Conservation (phyloP, 2,113 vertebrate genomes). For the Formicarius rufipectus region DNA sequence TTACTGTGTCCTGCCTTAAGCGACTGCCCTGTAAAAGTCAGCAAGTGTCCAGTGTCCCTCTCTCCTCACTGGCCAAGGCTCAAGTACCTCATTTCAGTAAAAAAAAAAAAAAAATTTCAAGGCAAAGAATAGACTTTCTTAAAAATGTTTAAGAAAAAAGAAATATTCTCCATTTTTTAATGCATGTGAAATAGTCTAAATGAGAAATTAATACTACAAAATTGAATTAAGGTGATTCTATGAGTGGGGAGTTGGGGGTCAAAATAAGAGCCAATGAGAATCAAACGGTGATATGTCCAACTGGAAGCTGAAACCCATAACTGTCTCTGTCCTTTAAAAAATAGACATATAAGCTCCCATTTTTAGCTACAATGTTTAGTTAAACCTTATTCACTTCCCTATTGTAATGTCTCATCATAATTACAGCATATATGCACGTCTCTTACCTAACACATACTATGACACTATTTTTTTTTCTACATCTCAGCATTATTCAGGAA, state of each 20-base stretch:
- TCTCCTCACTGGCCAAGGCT: neutral
- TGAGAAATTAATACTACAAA: neutral
- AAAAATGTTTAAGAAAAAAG: neutral
- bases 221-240: neutral
- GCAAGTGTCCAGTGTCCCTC: neutral
- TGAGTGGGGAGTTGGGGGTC: neutral
- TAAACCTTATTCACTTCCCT: neutral
- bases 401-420: neutral
- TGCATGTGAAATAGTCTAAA: neutral
- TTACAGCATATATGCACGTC: neutral
- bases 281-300: neutral
- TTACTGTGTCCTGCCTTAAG: neutral
- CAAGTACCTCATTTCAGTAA: neutral
- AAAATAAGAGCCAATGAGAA: neutral
- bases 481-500: neutral
- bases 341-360: neutral
- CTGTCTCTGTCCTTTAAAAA: neutral
- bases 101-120: neutral
- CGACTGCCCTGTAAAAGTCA: neutral
- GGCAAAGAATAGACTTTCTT: neutral
- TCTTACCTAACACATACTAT: neutral
- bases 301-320: neutral
- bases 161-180: neutral
- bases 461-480: neutral
- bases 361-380: neutral